phyloP scores from a whole-genome alignment of 2,113 vertebrate genomes.

The Brachyistius frenatus region DNA sequence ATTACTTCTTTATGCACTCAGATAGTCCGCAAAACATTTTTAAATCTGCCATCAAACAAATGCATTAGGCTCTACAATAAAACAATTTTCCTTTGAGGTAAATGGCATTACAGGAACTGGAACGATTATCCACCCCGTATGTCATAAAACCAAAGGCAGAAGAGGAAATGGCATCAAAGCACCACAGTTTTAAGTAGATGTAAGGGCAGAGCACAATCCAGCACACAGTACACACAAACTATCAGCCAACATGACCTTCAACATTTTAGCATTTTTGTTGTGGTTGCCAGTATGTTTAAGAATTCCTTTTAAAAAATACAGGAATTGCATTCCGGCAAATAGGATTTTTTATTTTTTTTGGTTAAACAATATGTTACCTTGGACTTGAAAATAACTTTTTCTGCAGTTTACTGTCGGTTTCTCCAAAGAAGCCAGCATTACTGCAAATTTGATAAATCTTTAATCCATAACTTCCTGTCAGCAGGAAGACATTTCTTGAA shows the following conservation, averaged over 20 bases:
- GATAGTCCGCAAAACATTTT: neutral
- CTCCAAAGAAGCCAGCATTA: too few species aligned
- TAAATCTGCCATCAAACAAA: neutral
- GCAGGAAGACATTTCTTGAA: too few species aligned
- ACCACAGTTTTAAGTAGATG: slow-evolving; percentile 14
- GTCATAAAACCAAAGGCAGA: neutral
- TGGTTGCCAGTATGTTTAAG: neutral
- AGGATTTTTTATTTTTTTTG: too few species aligned
- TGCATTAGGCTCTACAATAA: slow-evolving; percentile 17
- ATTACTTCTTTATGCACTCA: slow-evolving; percentile 12
- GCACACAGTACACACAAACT: neutral
- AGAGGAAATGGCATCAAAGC: slow-evolving; percentile 15
- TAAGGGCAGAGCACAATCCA: neutral
- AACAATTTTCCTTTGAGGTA: slow-evolving; percentile 9
- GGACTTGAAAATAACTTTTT: too few species aligned
- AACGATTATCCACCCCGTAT: neutral
- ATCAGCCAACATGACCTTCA: neutral
- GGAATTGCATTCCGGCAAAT: too few species aligned
- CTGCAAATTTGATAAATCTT: too few species aligned
- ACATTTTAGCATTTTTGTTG: neutral
- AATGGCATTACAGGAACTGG: neutral
- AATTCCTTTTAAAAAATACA: neutral
- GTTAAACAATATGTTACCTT: too few species aligned
- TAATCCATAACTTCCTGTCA: too few species aligned
- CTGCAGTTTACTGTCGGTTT: too few species aligned